phyloP scores from a whole-genome alignment of 2,888 invertebrate genomes.

The Biston betularia region DNA sequence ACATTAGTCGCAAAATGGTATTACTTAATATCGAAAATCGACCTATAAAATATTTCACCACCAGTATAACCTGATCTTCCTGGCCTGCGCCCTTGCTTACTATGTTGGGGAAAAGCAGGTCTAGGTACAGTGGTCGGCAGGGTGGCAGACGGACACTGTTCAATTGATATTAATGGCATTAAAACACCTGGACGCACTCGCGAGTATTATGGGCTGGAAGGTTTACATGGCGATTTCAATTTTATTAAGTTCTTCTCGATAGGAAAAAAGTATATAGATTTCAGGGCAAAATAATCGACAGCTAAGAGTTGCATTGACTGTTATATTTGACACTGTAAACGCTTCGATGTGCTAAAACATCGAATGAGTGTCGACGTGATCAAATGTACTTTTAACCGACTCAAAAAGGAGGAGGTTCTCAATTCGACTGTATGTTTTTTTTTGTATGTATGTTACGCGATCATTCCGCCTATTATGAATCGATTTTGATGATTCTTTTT shows the following conservation, averaged over 20 bases:
- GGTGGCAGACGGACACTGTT: constrained; percentile 74
- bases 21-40: constrained; percentile 73
- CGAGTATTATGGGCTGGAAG: constrained; percentile 54
- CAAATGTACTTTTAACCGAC: too few relatives aligned
- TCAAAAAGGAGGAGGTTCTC: too few relatives aligned
- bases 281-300: too few relatives aligned
- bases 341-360: too few relatives aligned
- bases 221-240: constrained; percentile 63
- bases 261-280: neutral
- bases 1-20: constrained; percentile 75
- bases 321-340: too few relatives aligned
- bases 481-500: too few relatives aligned
- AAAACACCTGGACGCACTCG: constrained; percentile 78
- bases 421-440: too few relatives aligned
- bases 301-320: too few relatives aligned
- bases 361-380: too few relatives aligned
- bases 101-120: constrained; percentile 52
- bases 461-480: too few relatives aligned
- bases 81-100: constrained; percentile 41
- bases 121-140: constrained; percentile 56
- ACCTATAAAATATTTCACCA: constrained; percentile 77
- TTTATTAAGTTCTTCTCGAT: neutral
- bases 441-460: too few relatives aligned
- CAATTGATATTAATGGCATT: constrained; percentile 83
- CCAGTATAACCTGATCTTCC: constrained; percentile 54